Evolutionary conservation across 2,113 vertebrate genomes (phyloP).

Genomic region (Tupaia chinensis): DNA sequence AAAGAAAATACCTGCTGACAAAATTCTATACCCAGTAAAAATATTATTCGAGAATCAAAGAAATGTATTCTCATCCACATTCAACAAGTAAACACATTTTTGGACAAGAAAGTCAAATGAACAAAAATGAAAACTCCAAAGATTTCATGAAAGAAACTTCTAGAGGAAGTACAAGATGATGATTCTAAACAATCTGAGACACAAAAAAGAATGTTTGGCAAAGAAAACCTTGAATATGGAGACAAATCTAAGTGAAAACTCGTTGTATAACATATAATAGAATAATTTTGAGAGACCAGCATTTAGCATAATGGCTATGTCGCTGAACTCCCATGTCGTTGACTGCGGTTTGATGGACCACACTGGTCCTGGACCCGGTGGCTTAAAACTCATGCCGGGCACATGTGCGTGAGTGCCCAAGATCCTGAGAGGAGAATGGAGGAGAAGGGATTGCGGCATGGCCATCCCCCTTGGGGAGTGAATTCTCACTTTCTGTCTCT

Average conservation of each 20-base stretch:
- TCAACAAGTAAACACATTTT: neutral
- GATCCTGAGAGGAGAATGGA: no score
- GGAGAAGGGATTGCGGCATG: no score
- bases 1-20: neutral
- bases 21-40: slow-evolving; percentile 32
- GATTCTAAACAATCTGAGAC: neutral
- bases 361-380: no score
- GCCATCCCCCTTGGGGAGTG: no score
- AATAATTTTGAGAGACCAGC: neutral
- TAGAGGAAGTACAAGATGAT: neutral
- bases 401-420: no score
- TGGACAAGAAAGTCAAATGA: neutral
- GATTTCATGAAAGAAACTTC: neutral
- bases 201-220: neutral
- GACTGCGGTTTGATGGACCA: no score
- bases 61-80: neutral
- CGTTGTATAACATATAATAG: neutral
- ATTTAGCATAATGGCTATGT: no score
- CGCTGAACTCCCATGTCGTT: no score
- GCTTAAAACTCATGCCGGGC: no score
- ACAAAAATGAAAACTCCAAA: neutral
- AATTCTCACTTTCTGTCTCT: no score
- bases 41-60: neutral
- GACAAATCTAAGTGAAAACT: neutral
- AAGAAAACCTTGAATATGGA: neutral